A percentile compares a stretch with the other conserved stretches of the same genome.
These are phyloP conservation scores for Sebastes schlegelii DNA, from an alignment of 2,113 vertebrate species.

Conservation along the genomic window DNA sequence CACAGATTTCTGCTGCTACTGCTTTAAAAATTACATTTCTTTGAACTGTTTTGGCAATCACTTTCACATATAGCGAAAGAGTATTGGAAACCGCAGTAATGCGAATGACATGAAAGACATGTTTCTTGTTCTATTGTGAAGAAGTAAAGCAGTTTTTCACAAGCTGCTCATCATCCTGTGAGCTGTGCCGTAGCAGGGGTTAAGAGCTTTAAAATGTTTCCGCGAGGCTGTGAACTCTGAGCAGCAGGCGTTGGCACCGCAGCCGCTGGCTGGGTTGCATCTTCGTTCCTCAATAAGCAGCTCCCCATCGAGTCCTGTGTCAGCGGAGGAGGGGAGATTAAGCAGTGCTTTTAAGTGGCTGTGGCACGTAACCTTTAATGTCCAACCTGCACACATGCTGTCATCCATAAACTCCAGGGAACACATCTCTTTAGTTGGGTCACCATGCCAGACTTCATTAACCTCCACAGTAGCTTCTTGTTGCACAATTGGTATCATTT, in stretches of 20 bases:
- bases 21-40: background rate
- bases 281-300: background rate
- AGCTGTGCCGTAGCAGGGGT: background rate
- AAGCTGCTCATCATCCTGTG: background rate
- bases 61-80: background rate
- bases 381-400: background rate
- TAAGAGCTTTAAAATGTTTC: background rate
- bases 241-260: background rate
- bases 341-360: background rate
- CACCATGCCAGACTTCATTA: slow-evolving; percentile 16
- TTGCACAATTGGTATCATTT: background rate
- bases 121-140: background rate
- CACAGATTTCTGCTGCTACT: background rate
- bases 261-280: background rate
- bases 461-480: background rate
- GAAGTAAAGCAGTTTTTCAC: background rate
- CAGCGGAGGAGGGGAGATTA: background rate
- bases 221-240: background rate
- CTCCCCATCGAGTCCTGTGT: background rate
- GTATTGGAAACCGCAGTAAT: background rate
- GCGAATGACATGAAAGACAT: background rate
- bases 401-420: background rate
- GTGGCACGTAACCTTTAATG: slow-evolving; percentile 1
- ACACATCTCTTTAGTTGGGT: background rate
- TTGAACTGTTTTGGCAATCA: background rate